Percentiles rank a stretch among this genome's conserved stretches.
Conservation (phyloP, 2,113 vertebrate species). For the Scolopax mira region DNA sequence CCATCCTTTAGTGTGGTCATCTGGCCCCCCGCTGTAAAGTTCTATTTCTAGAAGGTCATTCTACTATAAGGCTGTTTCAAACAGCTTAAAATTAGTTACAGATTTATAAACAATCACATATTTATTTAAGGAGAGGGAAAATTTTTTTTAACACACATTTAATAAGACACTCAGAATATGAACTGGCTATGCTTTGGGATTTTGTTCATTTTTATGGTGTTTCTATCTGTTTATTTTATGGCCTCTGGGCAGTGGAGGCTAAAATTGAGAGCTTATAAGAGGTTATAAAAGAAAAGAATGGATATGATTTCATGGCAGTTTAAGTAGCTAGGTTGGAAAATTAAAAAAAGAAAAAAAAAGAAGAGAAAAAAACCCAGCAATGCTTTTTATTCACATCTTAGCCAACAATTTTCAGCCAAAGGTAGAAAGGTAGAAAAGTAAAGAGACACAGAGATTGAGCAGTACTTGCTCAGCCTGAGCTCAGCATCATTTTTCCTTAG, state of each 20-base stretch:
- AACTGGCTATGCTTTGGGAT: background rate
- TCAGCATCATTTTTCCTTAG: background rate
- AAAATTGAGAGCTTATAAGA: background rate
- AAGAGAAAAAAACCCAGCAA: background rate
- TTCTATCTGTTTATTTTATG: slow-evolving; percentile 31
- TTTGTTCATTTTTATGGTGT: background rate
- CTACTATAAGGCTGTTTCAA: background rate
- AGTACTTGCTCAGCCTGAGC: background rate
- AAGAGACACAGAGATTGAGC: background rate
- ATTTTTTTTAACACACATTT: background rate
- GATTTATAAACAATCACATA: background rate
- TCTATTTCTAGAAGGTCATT: background rate
- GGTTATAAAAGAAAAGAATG: background rate
- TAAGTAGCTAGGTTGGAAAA: background rate
- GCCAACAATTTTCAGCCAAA: background rate
- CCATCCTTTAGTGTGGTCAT: background rate
- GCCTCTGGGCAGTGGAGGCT: background rate
- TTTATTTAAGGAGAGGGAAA: background rate
- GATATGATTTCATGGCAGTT: background rate
- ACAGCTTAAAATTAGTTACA: background rate
- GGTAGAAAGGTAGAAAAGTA: background rate
- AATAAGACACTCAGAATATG: background rate
- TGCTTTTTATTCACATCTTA: background rate
- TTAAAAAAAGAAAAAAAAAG: background rate
- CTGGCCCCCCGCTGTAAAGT: background rate